Base-by-base conservation (phyloP, 2,113 vertebrate genomes). In the Oryzias curvinotus region DNA sequence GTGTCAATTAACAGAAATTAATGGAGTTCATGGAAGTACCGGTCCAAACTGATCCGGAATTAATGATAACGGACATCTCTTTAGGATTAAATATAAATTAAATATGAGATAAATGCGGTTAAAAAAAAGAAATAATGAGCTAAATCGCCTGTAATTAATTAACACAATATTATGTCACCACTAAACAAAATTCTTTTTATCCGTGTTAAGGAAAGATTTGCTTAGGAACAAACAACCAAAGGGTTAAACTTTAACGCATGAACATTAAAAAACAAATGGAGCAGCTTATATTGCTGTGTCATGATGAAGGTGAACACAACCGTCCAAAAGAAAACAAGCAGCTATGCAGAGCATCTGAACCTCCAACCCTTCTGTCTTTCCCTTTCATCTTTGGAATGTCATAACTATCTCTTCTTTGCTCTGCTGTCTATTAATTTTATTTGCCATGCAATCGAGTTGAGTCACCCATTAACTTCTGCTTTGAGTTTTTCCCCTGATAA, bases 351-450 rank as follows among this genome's bases (percentile, higher is more conserved):
- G 3, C 14, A 25, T 58, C 5, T 17, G 12, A 19, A 52, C 52
- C 54, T 50, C 58, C 43, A 12, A 1, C 2, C 52, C 2, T 10
- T 51, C 7, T 15, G 5, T 17, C 15, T 62, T 30, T 46, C n/a
- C 51, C 45, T 75, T 71, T 71, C 51, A 61, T 75, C 71, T 52
- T 56, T 14, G 21, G 14, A 30, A 30, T 23, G 10, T 7, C 36
- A 21, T 1, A 7, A 4, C 8, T 0, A 41, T 61, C 3, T 16
- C 48, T 48, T 21, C 1, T 50, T 56, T 53, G 14, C 23, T 49
- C 21, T 44, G 41, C 17, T 30, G n/a, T 71, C 18, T 7, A 23
- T 8, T 57, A 7, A 8, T 71, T 25, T 63, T 56, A 2, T 52
- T 51, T 43, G 13, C 13, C 36, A 7, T 3, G n/a, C 26, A 43